Base-by-base conservation (phyloP, 2,113 vertebrate species). In the Datnioides undecimradiatus region DNA sequence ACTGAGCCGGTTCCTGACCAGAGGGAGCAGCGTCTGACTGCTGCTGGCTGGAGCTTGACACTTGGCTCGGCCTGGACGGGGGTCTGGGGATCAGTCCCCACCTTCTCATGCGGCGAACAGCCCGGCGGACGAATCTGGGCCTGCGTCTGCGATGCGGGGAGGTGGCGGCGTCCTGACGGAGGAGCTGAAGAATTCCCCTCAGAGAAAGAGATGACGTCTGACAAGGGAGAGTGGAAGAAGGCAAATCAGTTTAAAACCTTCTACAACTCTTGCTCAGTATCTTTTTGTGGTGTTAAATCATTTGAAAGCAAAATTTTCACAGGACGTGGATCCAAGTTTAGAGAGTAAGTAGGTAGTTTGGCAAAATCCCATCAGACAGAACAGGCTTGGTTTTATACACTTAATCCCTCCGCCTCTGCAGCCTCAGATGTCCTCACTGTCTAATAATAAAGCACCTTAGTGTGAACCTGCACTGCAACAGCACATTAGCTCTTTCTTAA, bases 191-290 rank as follows among this genome's bases (percentile, higher is more conserved):
- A 29, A 97, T 94, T 33, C 96, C 96, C 59, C 96, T 94, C 70
- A 98, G 92, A 70, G 96, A 96, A 11, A 98, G 94, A 36, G 97
- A 91, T 0, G 96, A 95, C 23, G 95, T 93, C 97, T 98, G 59
- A 60, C 3, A 7, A 13, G 27, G 16, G 21, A 49, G 31, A 65
- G 16, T 8, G 16, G 6, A 76, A 4, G 40, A 48, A 5, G 38
- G 60, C 1, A 12, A 76, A 72, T 38, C 12, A 33, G 51, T 51
- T 70, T 21, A 46, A 75, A 73, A 17, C 4, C 23, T 8, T 23
- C 49, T 27, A 8, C 8, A 64, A 54, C 13, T 34, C 9, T 3
- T 11, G 4, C 27, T 43, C 11, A 0, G 25, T 1, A 38, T 58
- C 29, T 13, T 14, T 7, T 41, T 19, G 16, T 27, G 43, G n/a